These are phyloP conservation scores for Ceyx erithaca DNA, from an alignment of 2,797 vertebrate species.

Conservation along the genomic window DNA sequence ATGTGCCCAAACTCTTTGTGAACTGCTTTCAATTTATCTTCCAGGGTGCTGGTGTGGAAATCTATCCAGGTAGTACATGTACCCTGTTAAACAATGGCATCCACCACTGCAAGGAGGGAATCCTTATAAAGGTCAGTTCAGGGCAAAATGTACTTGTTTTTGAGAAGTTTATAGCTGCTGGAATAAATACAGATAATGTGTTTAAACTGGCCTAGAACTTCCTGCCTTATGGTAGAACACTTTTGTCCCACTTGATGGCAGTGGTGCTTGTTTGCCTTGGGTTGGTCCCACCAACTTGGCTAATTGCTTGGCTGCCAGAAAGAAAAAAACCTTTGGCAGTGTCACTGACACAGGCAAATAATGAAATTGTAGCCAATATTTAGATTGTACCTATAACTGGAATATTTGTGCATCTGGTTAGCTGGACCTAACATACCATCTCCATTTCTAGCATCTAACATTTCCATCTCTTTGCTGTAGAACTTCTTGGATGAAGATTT, in stretches of 20 bases:
- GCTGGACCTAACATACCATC: neutral
- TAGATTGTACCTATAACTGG: neutral
- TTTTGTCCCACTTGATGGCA: neutral
- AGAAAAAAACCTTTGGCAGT: neutral
- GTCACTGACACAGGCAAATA: neutral
- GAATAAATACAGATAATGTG: neutral
- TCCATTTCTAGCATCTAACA: no score
- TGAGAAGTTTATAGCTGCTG: neutral
- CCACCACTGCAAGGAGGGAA: constrained; percentile 95
- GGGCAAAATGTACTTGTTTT: neutral
- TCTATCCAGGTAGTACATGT: constrained; percentile 92
- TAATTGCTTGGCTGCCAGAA: neutral
- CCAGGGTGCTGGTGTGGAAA: constrained; percentile 93
- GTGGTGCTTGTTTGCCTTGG: neutral
- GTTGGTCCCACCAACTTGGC: neutral
- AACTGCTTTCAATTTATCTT: neutral
- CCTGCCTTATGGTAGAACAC: neutral
- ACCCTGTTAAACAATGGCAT: constrained; percentile 87
- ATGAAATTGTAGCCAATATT: neutral
- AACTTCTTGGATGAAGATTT: constrained; percentile 90
- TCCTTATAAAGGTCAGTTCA: constrained; percentile 92
- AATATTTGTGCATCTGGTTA: neutral
- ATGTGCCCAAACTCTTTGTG: neutral
- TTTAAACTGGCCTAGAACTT: neutral
- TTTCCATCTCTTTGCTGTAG: constrained; percentile 71